phyloP scores from a whole-genome alignment of 2,113 vertebrate genomes.

The Colaptes auratus region DNA sequence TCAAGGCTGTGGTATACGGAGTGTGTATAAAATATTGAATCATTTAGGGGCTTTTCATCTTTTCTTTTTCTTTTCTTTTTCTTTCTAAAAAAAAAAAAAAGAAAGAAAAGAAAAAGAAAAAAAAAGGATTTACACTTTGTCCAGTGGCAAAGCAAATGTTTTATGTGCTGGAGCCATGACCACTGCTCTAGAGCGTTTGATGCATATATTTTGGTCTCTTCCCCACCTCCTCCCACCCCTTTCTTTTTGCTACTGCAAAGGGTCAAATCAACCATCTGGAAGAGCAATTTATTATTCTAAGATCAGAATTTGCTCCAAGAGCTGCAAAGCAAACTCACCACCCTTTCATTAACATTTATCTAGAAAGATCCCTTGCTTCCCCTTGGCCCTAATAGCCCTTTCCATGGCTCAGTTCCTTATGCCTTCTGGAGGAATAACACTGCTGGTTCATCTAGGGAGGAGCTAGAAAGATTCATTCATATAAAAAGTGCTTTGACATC shows the following conservation, averaged over 20 bases:
- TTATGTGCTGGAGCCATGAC: constrained; percentile 39
- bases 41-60: constrained; percentile 47
- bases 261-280: constrained; percentile 33
- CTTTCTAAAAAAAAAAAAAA: neutral
- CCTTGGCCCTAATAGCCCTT: neutral
- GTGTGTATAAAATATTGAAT: constrained; percentile 49
- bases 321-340: neutral
- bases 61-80: neutral
- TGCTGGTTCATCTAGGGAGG: neutral
- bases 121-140: constrained; percentile 32
- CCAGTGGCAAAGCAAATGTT: constrained; percentile 33
- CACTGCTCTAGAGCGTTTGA: constrained; percentile 23
- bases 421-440: neutral
- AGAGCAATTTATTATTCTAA: constrained; percentile 16
- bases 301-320: neutral
- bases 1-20: constrained; percentile 23
- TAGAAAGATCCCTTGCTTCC: neutral
- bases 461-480: neutral
- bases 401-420: neutral
- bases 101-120: neutral
- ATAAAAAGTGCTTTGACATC: neutral
- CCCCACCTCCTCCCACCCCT: neutral
- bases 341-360: neutral
- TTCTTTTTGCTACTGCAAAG: neutral
- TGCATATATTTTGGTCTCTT: neutral